Percentiles rank a stretch among this genome's conserved stretches.
Conservation (phyloP, 2,888 invertebrate genomes). For the Reticulitermes lucifugus region DNA sequence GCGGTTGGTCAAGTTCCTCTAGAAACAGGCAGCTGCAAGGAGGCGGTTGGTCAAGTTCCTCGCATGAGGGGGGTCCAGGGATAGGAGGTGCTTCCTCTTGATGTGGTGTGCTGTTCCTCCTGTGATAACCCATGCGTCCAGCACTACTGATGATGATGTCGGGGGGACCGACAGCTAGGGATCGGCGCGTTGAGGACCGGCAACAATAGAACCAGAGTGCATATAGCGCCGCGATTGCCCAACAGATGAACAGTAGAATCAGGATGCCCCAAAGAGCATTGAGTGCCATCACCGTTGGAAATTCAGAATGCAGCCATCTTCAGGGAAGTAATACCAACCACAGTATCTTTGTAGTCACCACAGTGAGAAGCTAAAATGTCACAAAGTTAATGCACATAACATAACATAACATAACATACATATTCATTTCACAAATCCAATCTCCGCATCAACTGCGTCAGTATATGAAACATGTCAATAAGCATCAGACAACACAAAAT, state of each 20-base stretch:
- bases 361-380: too few relatives aligned
- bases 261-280: slow-evolving; percentile 82
- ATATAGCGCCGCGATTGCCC: slow-evolving; percentile 76
- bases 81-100: slow-evolving; percentile 41
- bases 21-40: too few relatives aligned
- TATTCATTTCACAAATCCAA: too few relatives aligned
- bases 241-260: slow-evolving; percentile 77
- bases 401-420: too few relatives aligned
- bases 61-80: slow-evolving; percentile 54
- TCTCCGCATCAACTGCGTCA: too few relatives aligned
- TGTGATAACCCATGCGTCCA: not conserved
- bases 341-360: too few relatives aligned
- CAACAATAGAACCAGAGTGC: slow-evolving; percentile 71
- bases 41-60: not conserved
- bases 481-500: too few relatives aligned
- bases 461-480: too few relatives aligned
- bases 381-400: too few relatives aligned
- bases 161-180: slow-evolving; percentile 50
- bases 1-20: slow-evolving; percentile 45
- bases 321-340: too few relatives aligned
- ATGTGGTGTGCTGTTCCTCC: slow-evolving; percentile 56
- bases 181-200: slow-evolving; percentile 61
- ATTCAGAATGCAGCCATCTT: too few relatives aligned
- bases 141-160: slow-evolving; percentile 58
- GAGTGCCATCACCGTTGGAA: slow-evolving; percentile 71